Base-by-base conservation (phyloP, 2,888 invertebrate species). In the Balanococcus diminutus region DNA sequence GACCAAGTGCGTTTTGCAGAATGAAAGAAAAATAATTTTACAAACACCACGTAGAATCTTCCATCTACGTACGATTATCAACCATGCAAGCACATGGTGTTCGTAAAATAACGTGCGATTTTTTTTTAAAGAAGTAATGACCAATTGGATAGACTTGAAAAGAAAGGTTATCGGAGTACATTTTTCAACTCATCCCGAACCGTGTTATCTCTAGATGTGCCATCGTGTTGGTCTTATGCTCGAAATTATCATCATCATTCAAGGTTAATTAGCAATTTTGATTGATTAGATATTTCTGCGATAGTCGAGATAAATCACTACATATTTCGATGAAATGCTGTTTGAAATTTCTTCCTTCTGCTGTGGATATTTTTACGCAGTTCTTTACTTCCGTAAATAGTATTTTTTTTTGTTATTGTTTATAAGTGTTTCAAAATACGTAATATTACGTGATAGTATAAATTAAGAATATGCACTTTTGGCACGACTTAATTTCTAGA, bases 81-180 rank as follows among this genome's bases (percentile, higher is more conserved):
- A n/a, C n/a, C n/a, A n/a, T n/a, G n/a, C n/a, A n/a, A n/a, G n/a
- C n/a, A 56, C n/a, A 56, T 2, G 19, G 3, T 25, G 61, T 28
- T 28, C 11, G 61, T 28, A 28, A 67, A 67, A 67, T 28, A 67
- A 28, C 61, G 25, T 28, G 61, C 28, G 28, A 67, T 67, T 67
- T 56, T 56, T 56, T 36, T 36, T 36, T 42, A 11, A 5, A 19
- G 19, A 51, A 9, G 19, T 51, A 51, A 51, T 19, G 8, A 51
- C 5, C 8, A 36, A 36, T n/a, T 6, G 36, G 5, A 19, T 4
- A 5, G n/a, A 9, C 19, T 51, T 6, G 5, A 3, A 19, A 3
- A 2, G 31, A 67, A 67, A 75, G 75, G 75, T 75, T 75, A 75
- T 75, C 75, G n/a, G 6, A 75, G 8, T 32, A n/a, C 67, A 67